phyloP scores from a whole-genome alignment of 2,797 vertebrate genomes.

The Propithecus perrieri region DNA sequence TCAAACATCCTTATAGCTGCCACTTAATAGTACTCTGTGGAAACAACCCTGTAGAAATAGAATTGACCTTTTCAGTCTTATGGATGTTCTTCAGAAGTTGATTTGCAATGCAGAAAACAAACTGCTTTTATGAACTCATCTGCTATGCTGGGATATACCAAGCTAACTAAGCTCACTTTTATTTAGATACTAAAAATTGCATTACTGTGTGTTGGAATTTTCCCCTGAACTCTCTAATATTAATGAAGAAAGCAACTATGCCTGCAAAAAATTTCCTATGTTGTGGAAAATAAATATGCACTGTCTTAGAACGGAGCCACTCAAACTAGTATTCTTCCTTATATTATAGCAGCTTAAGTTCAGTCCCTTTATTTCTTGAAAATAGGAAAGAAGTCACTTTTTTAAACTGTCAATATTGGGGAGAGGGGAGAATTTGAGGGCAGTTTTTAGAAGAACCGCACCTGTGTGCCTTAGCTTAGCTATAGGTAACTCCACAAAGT shows the following conservation, averaged over 20 bases:
- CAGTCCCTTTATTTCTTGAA: background rate
- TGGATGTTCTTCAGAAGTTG: conserved; percentile 3
- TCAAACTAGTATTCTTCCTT: background rate
- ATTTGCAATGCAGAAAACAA: conserved; percentile 21
- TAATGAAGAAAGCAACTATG: background rate
- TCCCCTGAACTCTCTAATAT: background rate
- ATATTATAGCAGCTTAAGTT: background rate
- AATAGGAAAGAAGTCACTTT: background rate
- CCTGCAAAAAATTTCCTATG: background rate
- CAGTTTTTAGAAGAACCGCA: background rate
- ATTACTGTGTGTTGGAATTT: conserved; percentile 36
- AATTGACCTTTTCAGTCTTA: background rate
- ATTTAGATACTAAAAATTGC: conserved; percentile 10
- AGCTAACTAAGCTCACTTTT: background rate
- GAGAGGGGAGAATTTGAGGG: background rate
- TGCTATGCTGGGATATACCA: background rate
- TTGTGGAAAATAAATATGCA: background rate
- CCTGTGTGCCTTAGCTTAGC: conserved; percentile 19
- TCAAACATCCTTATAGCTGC: background rate
- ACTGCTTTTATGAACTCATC: background rate
- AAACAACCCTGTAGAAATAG: background rate
- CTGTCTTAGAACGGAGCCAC: background rate
- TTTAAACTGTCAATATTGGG: background rate
- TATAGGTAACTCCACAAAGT: background rate
- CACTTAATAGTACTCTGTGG: background rate